Evolutionary conservation across 2,888 invertebrate genomes (phyloP).

Genomic region (Helicoverpa assulta): DNA sequence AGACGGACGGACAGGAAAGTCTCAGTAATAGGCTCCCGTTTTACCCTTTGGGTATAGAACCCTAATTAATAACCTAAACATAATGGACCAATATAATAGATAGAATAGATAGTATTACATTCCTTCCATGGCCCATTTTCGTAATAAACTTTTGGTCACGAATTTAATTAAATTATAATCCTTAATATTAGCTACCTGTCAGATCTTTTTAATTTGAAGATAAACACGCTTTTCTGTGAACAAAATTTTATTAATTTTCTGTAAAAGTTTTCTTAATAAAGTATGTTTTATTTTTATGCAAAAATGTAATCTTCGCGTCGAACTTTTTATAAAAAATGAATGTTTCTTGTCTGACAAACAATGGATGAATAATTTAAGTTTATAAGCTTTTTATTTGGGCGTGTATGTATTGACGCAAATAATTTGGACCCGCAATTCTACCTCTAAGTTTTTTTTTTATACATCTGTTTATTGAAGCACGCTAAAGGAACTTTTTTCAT

Average conservation of each 20-base stretch:
- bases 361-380: background rate
- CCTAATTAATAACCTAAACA: too few species aligned
- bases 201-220: slow-evolving; percentile 32
- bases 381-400: too few species aligned
- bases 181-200: background rate
- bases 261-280: background rate
- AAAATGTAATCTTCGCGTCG: background rate
- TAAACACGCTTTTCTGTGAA: slow-evolving; percentile 11
- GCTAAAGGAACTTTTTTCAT: too few species aligned
- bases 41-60: too few species aligned
- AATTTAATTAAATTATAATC: slow-evolving; percentile 49
- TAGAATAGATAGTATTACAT: too few species aligned
- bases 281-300: background rate
- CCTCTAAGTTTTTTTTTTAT: too few species aligned
- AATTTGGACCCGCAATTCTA: too few species aligned
- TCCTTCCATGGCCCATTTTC: background rate
- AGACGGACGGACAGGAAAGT: too few species aligned
- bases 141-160: slow-evolving; percentile 17
- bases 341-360: background rate
- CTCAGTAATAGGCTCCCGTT: too few species aligned
- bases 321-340: background rate
- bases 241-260: background rate
- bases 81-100: too few species aligned
- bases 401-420: too few species aligned
- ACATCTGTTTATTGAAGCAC: too few species aligned